phyloP scores from a whole-genome alignment of 2,113 vertebrate species.

The Nycticorax nycticorax region DNA sequence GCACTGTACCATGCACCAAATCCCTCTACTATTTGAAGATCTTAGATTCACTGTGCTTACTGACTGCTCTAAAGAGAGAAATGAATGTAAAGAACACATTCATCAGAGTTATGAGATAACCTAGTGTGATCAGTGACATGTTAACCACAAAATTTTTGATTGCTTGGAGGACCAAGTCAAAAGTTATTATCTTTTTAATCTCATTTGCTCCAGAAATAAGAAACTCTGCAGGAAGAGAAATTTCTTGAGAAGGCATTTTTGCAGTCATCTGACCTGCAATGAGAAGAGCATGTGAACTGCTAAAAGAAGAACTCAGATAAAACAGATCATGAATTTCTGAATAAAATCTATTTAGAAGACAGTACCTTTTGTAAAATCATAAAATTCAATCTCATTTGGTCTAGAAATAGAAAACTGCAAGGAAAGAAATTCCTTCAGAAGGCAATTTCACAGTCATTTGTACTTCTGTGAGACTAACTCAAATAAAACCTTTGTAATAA shows the following conservation, averaged over 20 bases:
- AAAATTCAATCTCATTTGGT: neutral
- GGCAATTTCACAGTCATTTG: neutral
- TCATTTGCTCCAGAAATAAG: neutral
- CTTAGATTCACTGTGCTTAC: neutral
- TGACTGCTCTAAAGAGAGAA: neutral
- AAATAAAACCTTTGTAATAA: neutral
- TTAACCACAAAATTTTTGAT: neutral
- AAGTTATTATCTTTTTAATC: neutral
- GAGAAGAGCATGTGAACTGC: neutral
- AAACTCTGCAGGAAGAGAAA: neutral
- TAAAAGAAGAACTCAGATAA: neutral
- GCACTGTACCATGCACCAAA: neutral
- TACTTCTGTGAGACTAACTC: neutral
- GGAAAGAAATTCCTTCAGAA: neutral
- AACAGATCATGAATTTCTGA: neutral
- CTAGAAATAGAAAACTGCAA: neutral
- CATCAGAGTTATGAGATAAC: neutral
- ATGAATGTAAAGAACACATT: neutral
- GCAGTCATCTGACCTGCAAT: neutral
- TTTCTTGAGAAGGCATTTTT: neutral
- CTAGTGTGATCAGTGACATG: neutral
- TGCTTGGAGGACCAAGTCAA: neutral
- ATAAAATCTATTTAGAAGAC: neutral
- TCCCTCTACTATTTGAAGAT: neutral
- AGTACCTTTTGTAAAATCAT: neutral